phyloP scores from a whole-genome alignment of 2,113 vertebrate species.

The Lutjanus erythropterus region DNA sequence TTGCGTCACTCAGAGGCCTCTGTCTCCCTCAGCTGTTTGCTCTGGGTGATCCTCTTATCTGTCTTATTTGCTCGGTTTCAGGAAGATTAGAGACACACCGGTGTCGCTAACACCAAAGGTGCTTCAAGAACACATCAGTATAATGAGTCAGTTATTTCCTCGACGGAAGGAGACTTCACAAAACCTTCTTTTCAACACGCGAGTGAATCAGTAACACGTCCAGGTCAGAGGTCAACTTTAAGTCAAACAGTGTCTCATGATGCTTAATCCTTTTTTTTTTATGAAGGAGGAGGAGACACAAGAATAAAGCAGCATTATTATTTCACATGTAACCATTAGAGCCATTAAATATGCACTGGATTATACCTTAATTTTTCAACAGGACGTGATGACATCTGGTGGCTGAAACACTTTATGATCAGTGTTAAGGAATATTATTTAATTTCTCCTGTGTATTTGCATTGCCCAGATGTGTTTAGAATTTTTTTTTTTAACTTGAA shows the following conservation, averaged over 20 bases:
- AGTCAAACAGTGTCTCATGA: neutral
- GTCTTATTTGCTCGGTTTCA: slow-evolving; percentile 18
- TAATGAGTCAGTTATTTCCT: neutral
- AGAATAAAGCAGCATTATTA: too few relatives aligned
- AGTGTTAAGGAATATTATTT: too few relatives aligned
- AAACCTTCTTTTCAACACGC: neutral
- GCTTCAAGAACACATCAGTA: neutral
- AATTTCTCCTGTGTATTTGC: neutral
- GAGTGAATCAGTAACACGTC: slow-evolving; percentile 39
- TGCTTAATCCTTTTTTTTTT: neutral
- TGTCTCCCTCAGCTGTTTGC: slow-evolving; percentile 41
- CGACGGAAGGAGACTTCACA: neutral
- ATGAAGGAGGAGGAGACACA: neutral
- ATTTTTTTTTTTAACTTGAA: too few relatives aligned
- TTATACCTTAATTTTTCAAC: neutral
- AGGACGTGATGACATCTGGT: neutral
- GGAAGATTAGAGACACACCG: too few relatives aligned
- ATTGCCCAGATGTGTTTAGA: neutral
- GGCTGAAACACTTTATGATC: neutral
- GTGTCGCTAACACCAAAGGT: neutral
- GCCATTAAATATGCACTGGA: neutral
- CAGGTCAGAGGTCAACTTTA: slow-evolving; percentile 6
- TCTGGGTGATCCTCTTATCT: slow-evolving; percentile 17
- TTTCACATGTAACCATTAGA: too few relatives aligned
- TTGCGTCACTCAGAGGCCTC: neutral